phyloP scores from a whole-genome alignment of 2,888 invertebrate species.

The Enchytraeus crypticus region DNA sequence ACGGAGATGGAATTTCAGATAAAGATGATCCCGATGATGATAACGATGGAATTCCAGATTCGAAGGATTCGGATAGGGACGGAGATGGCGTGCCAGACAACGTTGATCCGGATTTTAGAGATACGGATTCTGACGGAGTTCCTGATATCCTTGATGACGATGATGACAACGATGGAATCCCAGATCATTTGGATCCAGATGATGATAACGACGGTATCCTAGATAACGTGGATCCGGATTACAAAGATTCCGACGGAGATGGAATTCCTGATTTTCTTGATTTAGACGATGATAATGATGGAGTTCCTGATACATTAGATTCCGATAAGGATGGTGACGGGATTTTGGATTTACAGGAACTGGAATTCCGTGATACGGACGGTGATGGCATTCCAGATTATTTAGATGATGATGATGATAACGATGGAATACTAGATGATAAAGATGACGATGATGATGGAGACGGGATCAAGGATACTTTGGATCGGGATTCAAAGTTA shows the following conservation, averaged over 20 bases:
- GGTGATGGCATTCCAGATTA: too few relatives aligned
- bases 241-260: too few relatives aligned
- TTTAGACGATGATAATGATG: conserved; percentile 27
- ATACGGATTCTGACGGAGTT: conserved; percentile 27
- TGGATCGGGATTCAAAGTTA: too few relatives aligned
- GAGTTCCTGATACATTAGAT: conserved; percentile 31
- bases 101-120: conserved; percentile 13
- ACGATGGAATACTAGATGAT: conserved; percentile 21
- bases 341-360: conserved; percentile 24
- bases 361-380: conserved; percentile 29
- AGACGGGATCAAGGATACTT: too few relatives aligned
- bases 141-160: conserved; percentile 17
- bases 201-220: conserved; percentile 26
- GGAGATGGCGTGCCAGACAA: too few relatives aligned
- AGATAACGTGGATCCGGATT: conserved; percentile 27
- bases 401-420: conserved; percentile 29
- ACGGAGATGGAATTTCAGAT: too few relatives aligned
- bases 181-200: conserved; percentile 23
- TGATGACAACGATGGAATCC: conserved; percentile 8
- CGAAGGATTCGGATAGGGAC: conserved; percentile 4
- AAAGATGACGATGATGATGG: conserved; percentile 11
- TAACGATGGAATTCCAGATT: conserved; percentile 20
- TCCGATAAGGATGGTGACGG: conserved; percentile 26
- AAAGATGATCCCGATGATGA: conserved; percentile 16
- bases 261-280: conserved; percentile 34